phyloP scores from a whole-genome alignment of 2,113 vertebrate species.

The Dunckerocampus dactyliophorus region DNA sequence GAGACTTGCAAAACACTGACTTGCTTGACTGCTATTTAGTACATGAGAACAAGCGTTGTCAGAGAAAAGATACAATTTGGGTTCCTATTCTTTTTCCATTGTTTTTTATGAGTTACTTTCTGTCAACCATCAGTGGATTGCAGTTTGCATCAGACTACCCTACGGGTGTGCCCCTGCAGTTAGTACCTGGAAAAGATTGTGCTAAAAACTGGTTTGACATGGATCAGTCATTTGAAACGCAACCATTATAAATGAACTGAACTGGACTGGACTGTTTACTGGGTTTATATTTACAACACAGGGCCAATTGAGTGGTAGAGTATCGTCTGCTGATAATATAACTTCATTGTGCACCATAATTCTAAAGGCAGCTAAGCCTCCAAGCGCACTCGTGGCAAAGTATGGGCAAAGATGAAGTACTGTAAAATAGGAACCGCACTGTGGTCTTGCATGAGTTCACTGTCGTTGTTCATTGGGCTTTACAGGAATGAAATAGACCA shows the following conservation, averaged over 20 bases:
- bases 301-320: too few relatives aligned
- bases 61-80: not conserved
- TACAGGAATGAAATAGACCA: not conserved
- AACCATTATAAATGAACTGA: not conserved
- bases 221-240: not conserved
- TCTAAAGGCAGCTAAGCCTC: not conserved
- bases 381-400: not conserved
- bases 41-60: not conserved
- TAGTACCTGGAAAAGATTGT: not conserved
- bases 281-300: not conserved
- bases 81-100: not conserved
- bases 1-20: too few relatives aligned
- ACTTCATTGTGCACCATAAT: not conserved
- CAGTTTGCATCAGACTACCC: too few relatives aligned
- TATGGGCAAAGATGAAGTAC: not conserved
- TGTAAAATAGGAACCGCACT: not conserved
- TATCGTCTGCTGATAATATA: not conserved
- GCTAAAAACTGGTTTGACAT: not conserved
- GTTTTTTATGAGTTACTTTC: not conserved
- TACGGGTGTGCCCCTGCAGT: not conserved
- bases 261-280: not conserved
- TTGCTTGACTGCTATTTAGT: too few relatives aligned
- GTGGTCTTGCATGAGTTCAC: not conserved
- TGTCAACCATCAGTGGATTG: too few relatives aligned
- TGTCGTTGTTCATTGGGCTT: not conserved